Conservation (phyloP, 2,888 invertebrate genomes). For the Protonemura montana region DNA sequence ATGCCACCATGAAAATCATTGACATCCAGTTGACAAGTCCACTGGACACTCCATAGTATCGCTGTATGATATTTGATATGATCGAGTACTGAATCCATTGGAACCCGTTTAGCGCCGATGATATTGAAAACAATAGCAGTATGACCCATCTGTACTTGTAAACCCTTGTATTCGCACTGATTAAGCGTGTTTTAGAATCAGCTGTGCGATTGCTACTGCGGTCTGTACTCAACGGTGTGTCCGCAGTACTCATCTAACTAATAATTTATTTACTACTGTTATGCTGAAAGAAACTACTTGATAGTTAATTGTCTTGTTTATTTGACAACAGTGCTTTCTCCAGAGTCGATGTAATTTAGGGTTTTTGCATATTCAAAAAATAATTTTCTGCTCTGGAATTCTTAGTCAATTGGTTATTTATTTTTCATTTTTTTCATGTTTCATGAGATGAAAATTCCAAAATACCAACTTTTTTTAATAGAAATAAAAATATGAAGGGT, state of each 20-base stretch:
- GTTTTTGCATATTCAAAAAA: too few relatives aligned
- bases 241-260: not conserved
- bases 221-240: not conserved
- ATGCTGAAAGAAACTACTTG: not conserved
- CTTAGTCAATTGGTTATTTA: too few relatives aligned
- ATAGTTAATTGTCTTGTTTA: not conserved
- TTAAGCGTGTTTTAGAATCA: not conserved
- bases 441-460: too few relatives aligned
- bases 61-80: slow-evolving; percentile 82
- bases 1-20: slow-evolving; percentile 96
- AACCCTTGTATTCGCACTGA: slow-evolving; percentile 57
- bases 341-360: too few relatives aligned
- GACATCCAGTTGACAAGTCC: slow-evolving; percentile 92
- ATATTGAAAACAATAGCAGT: slow-evolving; percentile 83
- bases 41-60: slow-evolving; percentile 79
- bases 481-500: too few relatives aligned
- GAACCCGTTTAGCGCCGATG: slow-evolving; percentile 90
- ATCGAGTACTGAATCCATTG: slow-evolving; percentile 98
- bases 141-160: slow-evolving; percentile 81
- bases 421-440: too few relatives aligned
- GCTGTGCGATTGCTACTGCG: not conserved
- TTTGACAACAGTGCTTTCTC: not conserved
- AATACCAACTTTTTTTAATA: too few relatives aligned
- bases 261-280: not conserved
- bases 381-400: too few relatives aligned